Evolutionary conservation across 2,888 invertebrate genomes (phyloP), one percentile per base, ranked within the genome.

Genomic region (Mythimna pallens): DNA sequence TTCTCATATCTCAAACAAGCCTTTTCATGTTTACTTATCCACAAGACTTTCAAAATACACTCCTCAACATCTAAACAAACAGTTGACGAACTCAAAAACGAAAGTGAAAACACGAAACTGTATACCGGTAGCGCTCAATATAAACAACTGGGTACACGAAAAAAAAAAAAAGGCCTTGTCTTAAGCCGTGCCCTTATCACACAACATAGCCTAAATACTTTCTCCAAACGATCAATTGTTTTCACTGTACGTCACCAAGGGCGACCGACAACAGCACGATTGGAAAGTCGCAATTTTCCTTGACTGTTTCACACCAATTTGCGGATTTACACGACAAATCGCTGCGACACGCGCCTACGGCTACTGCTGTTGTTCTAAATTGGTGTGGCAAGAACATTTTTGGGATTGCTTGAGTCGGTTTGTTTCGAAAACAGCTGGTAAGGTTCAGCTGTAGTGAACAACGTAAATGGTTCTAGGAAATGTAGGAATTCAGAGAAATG

Each of bases 261-360:
- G 87, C 87, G 80, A 77, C 62, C 72, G 70, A 36, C 68, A 50
- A 36, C 73, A 67, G 65, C 73, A 81, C 80, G 81, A 87, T 86
- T 81, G 81, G 89, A 89, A 89, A 89, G 89, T 82, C 52, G 89
- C 83, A 85, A 89, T 89, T 89, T 89, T 85, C 87, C 71, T 77
- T 73, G 68, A 80, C 86, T 86, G 90, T 91, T 93, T 93, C 92
- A 91, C 92, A 91, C 89, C 90, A 88, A 91, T 93, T 91, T 91
- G 89, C 89, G 78, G 87, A 91, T 92, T 90, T 87, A 89, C 87
- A 89, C 89, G 90, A 92, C 90, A 91, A 92, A 91, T 90, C 82
- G 87, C 76, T 80, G 83, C 81, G 86, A 82, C 89, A 86, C 82
- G 87, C 82, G 80, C 82, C 86, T 40, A 14, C 25, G 81, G 80